Conservation (phyloP, 2,797 vertebrate genomes). For the Sebastes wilsoni region DNA sequence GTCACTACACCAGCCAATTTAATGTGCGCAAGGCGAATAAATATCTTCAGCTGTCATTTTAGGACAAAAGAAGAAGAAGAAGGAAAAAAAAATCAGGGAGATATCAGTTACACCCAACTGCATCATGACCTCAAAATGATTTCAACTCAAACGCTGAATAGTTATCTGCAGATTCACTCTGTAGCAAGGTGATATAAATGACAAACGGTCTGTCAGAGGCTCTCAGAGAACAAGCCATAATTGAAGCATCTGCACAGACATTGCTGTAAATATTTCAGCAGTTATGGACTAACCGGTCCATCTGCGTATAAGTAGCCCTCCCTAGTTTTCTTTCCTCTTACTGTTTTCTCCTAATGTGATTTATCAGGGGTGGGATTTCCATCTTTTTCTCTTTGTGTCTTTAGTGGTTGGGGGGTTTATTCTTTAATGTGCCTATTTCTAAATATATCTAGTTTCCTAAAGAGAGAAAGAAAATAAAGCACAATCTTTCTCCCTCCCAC, state of each 20-base stretch:
- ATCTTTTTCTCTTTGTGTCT: slow-evolving; percentile 24
- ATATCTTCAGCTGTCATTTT: slow-evolving; percentile 1
- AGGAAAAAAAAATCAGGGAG: not conserved
- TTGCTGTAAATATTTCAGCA: slow-evolving; percentile 65
- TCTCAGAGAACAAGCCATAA: slow-evolving; percentile 39
- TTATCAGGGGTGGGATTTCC: slow-evolving; percentile 67
- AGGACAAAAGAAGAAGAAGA: not conserved
- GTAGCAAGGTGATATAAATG: slow-evolving; percentile 27
- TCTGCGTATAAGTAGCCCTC: slow-evolving; percentile 34
- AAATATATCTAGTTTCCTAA: slow-evolving; percentile 79
- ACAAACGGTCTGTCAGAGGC: slow-evolving; percentile 33
- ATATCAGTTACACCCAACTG: slow-evolving; percentile 9
- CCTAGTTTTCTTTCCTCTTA: slow-evolving; percentile 17
- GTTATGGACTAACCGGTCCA: slow-evolving; percentile 48
- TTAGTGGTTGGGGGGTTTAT: slow-evolving; percentile 51
- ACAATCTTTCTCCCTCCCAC: not conserved
- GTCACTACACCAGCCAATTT: not conserved
- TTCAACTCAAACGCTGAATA: slow-evolving; percentile 12
- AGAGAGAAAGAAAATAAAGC: slow-evolving; percentile 38
- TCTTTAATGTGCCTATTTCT: slow-evolving; percentile 72
- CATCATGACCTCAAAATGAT: slow-evolving; percentile 17
- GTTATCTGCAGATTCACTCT: slow-evolving; percentile 11
- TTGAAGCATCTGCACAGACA: slow-evolving; percentile 58
- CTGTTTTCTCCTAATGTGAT: slow-evolving; percentile 67
- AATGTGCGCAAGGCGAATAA: not conserved